Base-by-base conservation (phyloP, 2,113 vertebrate genomes). In the Zapornia atra region DNA sequence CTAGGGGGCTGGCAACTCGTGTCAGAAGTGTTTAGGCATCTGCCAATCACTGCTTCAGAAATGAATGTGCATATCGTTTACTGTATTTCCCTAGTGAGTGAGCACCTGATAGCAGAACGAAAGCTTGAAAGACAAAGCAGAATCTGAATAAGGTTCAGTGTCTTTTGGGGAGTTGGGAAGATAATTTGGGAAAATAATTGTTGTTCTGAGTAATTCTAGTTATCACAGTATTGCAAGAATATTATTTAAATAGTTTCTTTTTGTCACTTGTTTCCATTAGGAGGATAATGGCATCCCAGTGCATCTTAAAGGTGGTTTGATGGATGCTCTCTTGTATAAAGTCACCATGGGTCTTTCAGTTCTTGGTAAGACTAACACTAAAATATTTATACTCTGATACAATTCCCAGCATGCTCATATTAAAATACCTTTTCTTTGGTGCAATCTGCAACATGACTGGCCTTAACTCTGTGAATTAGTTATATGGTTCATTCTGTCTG, bases 231-330 rank as follows among this genome's bases (percentile, higher is more conserved):
- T 69, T 78, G 36, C 40, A 89, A 51, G 54, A 69, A 72, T 36
- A 61, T 28, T 65, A 16, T 71, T 53, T 65, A 57, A 57, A 34
- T 15, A 14, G n/a, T 60, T 73, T 59, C 4, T 60, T 54, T 90
- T 46, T 86, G 36, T 94, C 40, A 10, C 40, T 86, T 84, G 26
- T 90, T 96, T 85, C 44, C 82, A 29, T 71, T 97, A 99, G 99
- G 99, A 98, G 92, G 98, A 99, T 86, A 98, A 99, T 97, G 99
- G 98, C 31, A 50, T 99, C 29, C 99, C 99, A 5, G 95, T 99
- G 53, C 95, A 99, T 90, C 96, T 99, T 10, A 99, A 99, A 92
- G 99, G 99, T 42, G 99, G 99, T 11, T 0, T 51, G 14, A 33
- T 22, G 6, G 99, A 99, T 92, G 76, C 95, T 24, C 6, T 99